Evolutionary conservation across 2,113 vertebrate species (phyloP).

Genomic region (Bubalus kerabau): DNA sequence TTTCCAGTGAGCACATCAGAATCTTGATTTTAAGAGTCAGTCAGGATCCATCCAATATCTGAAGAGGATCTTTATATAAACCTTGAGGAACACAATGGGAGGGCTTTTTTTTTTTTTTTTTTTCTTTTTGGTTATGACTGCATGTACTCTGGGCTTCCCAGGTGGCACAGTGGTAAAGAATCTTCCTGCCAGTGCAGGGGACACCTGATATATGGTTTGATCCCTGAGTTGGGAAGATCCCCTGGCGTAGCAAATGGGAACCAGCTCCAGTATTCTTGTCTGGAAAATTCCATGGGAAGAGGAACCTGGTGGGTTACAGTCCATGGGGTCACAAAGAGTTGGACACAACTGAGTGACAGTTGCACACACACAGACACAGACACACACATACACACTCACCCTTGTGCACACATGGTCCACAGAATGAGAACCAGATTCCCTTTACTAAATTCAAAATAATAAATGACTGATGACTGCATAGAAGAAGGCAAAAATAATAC

Average conservation of each 20-base stretch:
- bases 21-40: not conserved
- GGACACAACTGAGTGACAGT: not conserved
- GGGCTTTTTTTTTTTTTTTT: not conserved
- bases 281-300: not conserved
- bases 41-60: not conserved
- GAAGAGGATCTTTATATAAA: not conserved
- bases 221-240: not conserved
- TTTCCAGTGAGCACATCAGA: not conserved
- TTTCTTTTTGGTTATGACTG: not conserved
- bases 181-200: not conserved
- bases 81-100: not conserved
- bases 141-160: not conserved
- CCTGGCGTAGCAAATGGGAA: not conserved
- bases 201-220: not conserved
- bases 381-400: not conserved
- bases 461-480: not conserved
- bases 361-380: not conserved
- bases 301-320: not conserved
- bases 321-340: not conserved
- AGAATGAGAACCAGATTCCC: not conserved
- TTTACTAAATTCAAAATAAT: not conserved
- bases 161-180: not conserved
- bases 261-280: not conserved
- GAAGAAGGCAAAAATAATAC: not conserved
- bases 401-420: not conserved